These are phyloP conservation scores for Taenioides sp. DNA, from an alignment of 2,797 vertebrate species.

Conservation along the genomic window DNA sequence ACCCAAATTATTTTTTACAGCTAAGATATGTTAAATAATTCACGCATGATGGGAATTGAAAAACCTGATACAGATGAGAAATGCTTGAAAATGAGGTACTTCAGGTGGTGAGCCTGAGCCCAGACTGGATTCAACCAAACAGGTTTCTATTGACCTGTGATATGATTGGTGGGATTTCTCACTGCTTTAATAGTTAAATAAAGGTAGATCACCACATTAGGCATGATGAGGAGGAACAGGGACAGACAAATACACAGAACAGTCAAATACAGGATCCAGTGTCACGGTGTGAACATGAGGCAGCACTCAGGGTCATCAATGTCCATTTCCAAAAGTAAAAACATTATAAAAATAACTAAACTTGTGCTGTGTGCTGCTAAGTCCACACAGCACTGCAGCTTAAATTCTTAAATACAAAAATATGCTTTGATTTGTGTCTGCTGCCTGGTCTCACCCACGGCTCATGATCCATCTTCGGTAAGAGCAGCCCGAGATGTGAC, in stretches of 20 bases:
- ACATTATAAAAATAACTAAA: slow-evolving; percentile 82
- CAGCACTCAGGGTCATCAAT: slow-evolving; percentile 90
- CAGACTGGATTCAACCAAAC: slow-evolving; percentile 71
- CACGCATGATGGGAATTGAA: slow-evolving; percentile 84
- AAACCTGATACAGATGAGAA: slow-evolving; percentile 85
- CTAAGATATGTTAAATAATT: slow-evolving; percentile 96
- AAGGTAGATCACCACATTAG: slow-evolving; percentile 79
- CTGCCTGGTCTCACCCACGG: slow-evolving; percentile 49
- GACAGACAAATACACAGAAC: slow-evolving; percentile 60
- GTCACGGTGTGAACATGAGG: slow-evolving; percentile 79
- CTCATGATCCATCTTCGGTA: slow-evolving; percentile 65
- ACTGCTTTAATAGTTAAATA: slow-evolving; percentile 82
- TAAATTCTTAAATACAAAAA: slow-evolving; percentile 95
- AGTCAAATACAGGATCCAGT: slow-evolving; percentile 85
- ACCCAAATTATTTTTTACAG: slow-evolving; percentile 85
- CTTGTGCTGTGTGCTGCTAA: slow-evolving; percentile 71
- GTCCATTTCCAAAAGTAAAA: slow-evolving; percentile 80
- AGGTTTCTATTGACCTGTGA: slow-evolving; percentile 67
- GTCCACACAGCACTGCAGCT: slow-evolving; percentile 86
- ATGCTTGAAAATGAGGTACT: slow-evolving; percentile 97
- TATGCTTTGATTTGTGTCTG: slow-evolving; percentile 63
- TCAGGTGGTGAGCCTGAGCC: slow-evolving; percentile 87
- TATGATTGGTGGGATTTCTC: slow-evolving; percentile 76
- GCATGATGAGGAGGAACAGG: slow-evolving; percentile 53
- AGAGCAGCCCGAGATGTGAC: slow-evolving; percentile 77